These are phyloP conservation scores for Cheilosia urbana DNA, from an alignment of 2,888 invertebrate genomes.

Conservation along the genomic window DNA sequence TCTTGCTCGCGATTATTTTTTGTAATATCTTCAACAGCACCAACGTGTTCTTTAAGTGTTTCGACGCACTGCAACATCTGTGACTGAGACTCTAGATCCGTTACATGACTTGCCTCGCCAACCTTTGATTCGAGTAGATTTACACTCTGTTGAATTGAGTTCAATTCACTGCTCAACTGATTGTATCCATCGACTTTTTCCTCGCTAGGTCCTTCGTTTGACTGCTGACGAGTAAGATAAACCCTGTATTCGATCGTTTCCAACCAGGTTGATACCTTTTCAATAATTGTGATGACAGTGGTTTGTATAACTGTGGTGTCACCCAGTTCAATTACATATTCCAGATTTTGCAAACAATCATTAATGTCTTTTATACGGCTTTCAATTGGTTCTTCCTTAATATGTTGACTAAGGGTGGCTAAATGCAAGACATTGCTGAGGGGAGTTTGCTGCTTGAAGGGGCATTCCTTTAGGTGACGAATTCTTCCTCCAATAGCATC, in stretches of 20 bases:
- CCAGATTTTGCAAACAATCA: conserved; percentile 81
- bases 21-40: conserved; percentile 88
- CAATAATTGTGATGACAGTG: conserved; percentile 89
- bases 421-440: conserved; percentile 87
- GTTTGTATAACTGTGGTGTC: conserved; percentile 87
- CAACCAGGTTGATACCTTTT: conserved; percentile 92
- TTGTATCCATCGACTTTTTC: conserved; percentile 86
- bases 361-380: conserved; percentile 86
- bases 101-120: conserved; percentile 81
- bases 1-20: conserved; percentile 86
- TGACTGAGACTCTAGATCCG: conserved; percentile 84
- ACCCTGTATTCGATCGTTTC: conserved; percentile 93
- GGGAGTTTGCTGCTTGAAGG: conserved; percentile 85
- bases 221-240: conserved; percentile 86
- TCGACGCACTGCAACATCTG: conserved; percentile 86
- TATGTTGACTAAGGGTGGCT: conserved; percentile 86
- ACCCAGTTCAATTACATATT: conserved; percentile 85
- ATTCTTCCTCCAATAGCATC: conserved; percentile 85
- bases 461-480: conserved; percentile 84
- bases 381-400: conserved; percentile 85
- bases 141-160: conserved; percentile 88
- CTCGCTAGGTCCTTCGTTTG: conserved; percentile 86
- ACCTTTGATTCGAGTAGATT: conserved; percentile 87
- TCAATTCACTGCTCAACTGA: conserved; percentile 87
- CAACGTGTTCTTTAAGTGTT: conserved; percentile 87